Conservation (phyloP, 2,113 vertebrate species). For the Psilopogon haemacephalus region DNA sequence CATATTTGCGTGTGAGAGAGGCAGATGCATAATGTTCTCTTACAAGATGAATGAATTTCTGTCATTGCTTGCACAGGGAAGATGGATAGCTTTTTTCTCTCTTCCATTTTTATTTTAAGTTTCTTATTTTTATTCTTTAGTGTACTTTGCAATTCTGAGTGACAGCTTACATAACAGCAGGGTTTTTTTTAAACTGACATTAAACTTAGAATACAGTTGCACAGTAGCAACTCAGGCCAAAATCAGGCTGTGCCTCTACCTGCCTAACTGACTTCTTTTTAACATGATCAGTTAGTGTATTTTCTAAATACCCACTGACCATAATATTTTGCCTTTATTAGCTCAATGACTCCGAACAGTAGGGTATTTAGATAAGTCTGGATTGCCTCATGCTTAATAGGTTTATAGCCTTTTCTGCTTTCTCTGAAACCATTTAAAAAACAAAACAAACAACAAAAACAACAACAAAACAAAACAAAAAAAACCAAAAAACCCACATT, state of each 20-base stretch:
- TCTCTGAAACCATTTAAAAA: neutral
- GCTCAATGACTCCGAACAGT: neutral
- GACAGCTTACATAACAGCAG: conserved; percentile 15
- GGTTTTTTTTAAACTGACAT: neutral
- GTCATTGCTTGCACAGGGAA: neutral
- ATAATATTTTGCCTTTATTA: neutral
- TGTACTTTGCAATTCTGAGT: conserved; percentile 15
- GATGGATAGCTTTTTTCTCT: neutral
- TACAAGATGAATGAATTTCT: conserved; percentile 33
- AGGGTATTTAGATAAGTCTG: neutral
- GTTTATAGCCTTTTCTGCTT: neutral
- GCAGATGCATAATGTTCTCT: conserved; percentile 16
- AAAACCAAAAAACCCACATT: no score
- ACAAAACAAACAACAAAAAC: no score
- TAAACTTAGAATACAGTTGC: neutral
- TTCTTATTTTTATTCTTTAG: conserved; percentile 4
- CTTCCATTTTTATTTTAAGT: neutral
- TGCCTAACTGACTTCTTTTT: neutral
- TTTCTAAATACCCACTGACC: neutral
- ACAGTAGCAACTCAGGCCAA: neutral
- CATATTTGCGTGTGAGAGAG: conserved; percentile 16
- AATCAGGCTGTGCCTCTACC: neutral
- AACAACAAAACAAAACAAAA: no score
- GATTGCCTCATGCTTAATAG: neutral
- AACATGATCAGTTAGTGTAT: no score